These are phyloP conservation scores for Hydractinia symbiolongicarpus DNA, from an alignment of 30 jellyfish, hydroid and myxozoan genomes.

Conservation along the genomic window DNA sequence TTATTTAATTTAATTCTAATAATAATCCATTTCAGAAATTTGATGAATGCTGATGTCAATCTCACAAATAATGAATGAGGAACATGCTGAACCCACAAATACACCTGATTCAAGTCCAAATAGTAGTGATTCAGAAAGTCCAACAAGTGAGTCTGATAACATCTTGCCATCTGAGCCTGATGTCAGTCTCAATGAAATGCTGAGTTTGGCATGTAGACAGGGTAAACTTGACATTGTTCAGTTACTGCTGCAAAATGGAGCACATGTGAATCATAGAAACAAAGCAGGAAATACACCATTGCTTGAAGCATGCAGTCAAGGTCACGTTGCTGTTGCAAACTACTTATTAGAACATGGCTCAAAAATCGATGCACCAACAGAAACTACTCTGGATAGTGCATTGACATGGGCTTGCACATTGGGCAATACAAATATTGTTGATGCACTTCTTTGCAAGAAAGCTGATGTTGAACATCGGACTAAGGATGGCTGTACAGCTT, in stretches of 20 bases:
- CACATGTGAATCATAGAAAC: slow-evolving; percentile 87
- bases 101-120: slow-evolving; percentile 23
- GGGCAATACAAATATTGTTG: slow-evolving; percentile 82
- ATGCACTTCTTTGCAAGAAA: slow-evolving; percentile 52
- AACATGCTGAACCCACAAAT: slow-evolving; percentile 27
- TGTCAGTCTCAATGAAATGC: slow-evolving; percentile 99
- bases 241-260: slow-evolving; percentile 93
- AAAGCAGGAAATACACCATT: slow-evolving; percentile 97
- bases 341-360: slow-evolving; percentile 87
- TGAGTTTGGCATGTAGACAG: slow-evolving; percentile 98
- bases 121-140: slow-evolving; percentile 43
- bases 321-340: slow-evolving; percentile 91
- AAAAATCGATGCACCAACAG: slow-evolving; percentile 97
- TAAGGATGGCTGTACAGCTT: slow-evolving; percentile 98
- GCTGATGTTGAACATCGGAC: slow-evolving; percentile 98
- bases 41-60: too few species aligned
- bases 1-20: too few species aligned
- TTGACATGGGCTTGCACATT: slow-evolving; percentile 99
- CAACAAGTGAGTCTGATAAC: slow-evolving; percentile 34
- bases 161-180: slow-evolving; percentile 80
- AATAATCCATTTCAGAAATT: too few species aligned
- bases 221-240: slow-evolving; percentile 93
- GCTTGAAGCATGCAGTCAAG: slow-evolving; percentile 98
- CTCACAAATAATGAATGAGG: background rate
- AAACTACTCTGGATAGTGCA: slow-evolving; percentile 95